These are phyloP conservation scores for Stegastes partitus DNA, from an alignment of 2,113 vertebrate species.

Conservation along the genomic window DNA sequence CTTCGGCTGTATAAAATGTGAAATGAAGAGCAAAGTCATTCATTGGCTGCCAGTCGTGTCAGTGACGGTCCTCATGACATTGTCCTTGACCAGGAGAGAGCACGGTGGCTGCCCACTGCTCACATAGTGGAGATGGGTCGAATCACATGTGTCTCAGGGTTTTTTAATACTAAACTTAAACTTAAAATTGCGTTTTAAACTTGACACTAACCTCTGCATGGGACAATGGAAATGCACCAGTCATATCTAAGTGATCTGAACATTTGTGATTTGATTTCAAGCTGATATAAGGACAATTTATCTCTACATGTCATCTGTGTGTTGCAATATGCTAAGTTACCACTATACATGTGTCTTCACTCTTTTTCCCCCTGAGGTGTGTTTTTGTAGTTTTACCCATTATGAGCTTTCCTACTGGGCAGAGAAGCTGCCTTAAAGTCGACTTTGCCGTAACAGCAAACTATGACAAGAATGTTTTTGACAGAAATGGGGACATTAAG, in stretches of 20 bases:
- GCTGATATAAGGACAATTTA: not conserved
- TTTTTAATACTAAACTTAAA: not conserved
- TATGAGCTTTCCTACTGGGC: not conserved
- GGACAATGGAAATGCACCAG: too few relatives aligned
- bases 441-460: slow-evolving; percentile 20
- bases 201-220: too few relatives aligned
- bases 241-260: too few relatives aligned
- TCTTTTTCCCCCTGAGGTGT: not conserved
- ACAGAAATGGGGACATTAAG: slow-evolving; percentile 50
- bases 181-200: slow-evolving; percentile 10
- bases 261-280: not conserved
- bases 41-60: not conserved
- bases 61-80: not conserved
- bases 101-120: not conserved
- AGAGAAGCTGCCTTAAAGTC: not conserved
- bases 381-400: not conserved
- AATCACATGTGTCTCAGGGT: not conserved
- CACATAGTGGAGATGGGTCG: slow-evolving; percentile 9
- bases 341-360: not conserved
- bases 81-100: slow-evolving; percentile 3
- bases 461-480: slow-evolving; percentile 9
- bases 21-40: not conserved
- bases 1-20: not conserved
- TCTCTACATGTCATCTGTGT: slow-evolving; percentile 7
- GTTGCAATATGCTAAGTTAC: not conserved